These are phyloP conservation scores for Oreochromis aureus DNA, from an alignment of 2,113 vertebrate genomes.

Conservation along the genomic window DNA sequence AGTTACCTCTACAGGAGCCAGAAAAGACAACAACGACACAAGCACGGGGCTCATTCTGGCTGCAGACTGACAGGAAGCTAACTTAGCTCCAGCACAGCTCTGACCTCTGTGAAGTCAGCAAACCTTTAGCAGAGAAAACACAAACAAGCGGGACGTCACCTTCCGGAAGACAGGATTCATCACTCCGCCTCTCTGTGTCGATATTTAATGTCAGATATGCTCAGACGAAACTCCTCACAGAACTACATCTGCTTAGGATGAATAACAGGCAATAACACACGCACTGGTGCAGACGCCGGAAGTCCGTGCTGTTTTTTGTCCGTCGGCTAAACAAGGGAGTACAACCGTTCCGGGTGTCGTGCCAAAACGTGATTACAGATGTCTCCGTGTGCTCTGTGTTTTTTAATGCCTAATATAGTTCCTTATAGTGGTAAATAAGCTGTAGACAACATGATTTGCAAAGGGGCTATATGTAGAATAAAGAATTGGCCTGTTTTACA, in stretches of 20 bases:
- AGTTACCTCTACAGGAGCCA: too few relatives aligned
- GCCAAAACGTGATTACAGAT: not conserved
- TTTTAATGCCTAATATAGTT: not conserved
- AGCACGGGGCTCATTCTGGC: not conserved
- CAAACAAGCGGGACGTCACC: not conserved
- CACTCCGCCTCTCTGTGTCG: rapidly evolving
- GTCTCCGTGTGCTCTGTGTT: not conserved
- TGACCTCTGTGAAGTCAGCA: conserved; percentile 22
- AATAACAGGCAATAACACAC: not conserved
- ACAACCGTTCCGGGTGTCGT: not conserved
- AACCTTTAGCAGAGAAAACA: not conserved
- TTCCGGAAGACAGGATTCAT: conserved; percentile 38
- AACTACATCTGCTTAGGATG: not conserved
- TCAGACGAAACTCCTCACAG: not conserved
- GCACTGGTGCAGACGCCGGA: not conserved
- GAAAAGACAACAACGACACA: not conserved
- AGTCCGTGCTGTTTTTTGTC: not conserved
- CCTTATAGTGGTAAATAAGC: not conserved
- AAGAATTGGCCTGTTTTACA: not conserved
- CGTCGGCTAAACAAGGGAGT: not conserved
- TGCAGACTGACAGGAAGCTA: not conserved
- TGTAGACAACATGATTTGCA: not conserved
- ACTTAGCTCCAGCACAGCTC: rapidly evolving
- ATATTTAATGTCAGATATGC: not conserved
- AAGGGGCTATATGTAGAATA: not conserved